Evolutionary conservation across 1,140 invertebrate species (phyloP), one percentile per base, ranked within the genome.

Genomic region (Oscheius sp.): DNA sequence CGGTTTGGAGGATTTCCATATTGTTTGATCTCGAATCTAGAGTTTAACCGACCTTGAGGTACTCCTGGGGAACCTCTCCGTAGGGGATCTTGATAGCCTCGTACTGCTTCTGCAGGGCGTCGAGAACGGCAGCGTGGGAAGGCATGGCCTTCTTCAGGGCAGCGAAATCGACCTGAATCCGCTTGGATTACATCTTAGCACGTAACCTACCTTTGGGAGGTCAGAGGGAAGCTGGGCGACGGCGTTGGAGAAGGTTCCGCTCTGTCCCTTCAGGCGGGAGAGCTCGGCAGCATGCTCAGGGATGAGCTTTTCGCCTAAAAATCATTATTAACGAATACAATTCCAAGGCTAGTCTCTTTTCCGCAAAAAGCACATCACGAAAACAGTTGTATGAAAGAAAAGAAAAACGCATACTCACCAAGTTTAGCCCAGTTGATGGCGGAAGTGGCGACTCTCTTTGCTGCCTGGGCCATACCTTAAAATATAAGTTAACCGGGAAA

Each of bases 351-450:
- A 63, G 4, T 63, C n/a, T n/a, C n/a, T n/a, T n/a, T n/a, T n/a
- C n/a, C n/a, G n/a, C n/a, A n/a, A n/a, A n/a, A n/a, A n/a, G n/a
- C n/a, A n/a, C n/a, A n/a, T n/a, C n/a, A n/a, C n/a, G n/a, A 59
- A 65, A 67, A 55, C 59, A 61, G 42, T 63, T 62, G 26, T 20
- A 15, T 67, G n/a, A 67, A 26, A 10, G 13, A 7, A 15, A 20
- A 45, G n/a, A 67, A 64, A 64, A 63, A 15, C 18, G 36, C 20
- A 15, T 49, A 28, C 32, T 82, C 79, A 61, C 72, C 62, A 46
- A 83, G 78, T 52, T 84, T 82, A 20, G 72, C 66, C 81, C 81
- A 83, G 64, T 83, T 85, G 4, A 83, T 76, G n/a, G 83, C 84
- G 10, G 79, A 79, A 18, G 73, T 75, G 38, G 80, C 71, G 32